Percentiles rank a stretch among this genome's conserved stretches.
Evolutionary conservation across 2,888 invertebrate species (phyloP).

Genomic region (Epicampocera succincta): DNA sequence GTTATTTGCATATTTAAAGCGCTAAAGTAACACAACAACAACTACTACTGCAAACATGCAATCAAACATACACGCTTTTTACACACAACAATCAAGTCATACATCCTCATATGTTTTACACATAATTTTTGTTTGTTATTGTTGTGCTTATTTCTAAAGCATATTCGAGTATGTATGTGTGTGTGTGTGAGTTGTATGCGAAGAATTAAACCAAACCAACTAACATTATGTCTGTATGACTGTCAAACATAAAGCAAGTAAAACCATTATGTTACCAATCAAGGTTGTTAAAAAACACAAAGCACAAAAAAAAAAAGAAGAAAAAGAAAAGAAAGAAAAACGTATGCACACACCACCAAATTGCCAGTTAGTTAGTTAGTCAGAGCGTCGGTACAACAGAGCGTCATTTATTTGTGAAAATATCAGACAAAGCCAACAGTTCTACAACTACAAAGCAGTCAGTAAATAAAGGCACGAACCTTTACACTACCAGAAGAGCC

Average conservation of each 20-base stretch:
- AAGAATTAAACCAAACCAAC: slow-evolving; percentile 43
- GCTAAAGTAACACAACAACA: slow-evolving; percentile 52
- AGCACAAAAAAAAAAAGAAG: neutral
- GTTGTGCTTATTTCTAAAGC: slow-evolving; percentile 1
- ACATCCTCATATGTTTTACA: slow-evolving; percentile 51
- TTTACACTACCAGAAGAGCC: neutral
- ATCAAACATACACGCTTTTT: neutral
- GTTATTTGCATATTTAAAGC: slow-evolving; percentile 65
- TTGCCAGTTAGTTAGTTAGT: slow-evolving; percentile 33
- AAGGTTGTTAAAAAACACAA: slow-evolving; percentile 58
- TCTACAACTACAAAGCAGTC: neutral
- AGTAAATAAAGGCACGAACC: neutral
- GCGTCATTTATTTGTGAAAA: neutral
- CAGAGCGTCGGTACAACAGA: neutral
- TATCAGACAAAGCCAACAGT: neutral
- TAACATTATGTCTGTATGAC: slow-evolving; percentile 52
- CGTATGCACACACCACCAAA: slow-evolving; percentile 14
- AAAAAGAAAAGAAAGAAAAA: neutral
- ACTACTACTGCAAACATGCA: neutral
- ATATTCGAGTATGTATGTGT: neutral
- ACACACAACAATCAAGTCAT: neutral
- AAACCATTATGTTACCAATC: slow-evolving; percentile 68
- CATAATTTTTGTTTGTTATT: slow-evolving; percentile 39
- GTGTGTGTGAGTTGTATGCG: slow-evolving; percentile 17
- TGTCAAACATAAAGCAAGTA: slow-evolving; percentile 62